Evolutionary conservation across 2,888 invertebrate genomes (phyloP), one percentile per base, ranked within the genome.

Genomic region (Amaurobius ferox): DNA sequence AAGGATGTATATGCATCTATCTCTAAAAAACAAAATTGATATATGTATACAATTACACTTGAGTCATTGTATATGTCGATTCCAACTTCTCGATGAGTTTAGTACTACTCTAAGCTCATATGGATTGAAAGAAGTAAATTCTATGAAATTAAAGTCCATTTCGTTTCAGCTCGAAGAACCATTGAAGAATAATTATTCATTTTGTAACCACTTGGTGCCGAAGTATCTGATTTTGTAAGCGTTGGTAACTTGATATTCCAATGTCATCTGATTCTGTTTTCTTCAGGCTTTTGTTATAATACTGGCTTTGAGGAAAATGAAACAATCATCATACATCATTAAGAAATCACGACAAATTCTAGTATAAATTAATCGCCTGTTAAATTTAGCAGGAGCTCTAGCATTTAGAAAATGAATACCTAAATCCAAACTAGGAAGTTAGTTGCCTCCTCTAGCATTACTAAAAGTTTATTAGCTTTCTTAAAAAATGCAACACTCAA

Each of bases 351-450:
- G 55, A 80, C 30, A 80, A 78, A 87, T 80, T 87, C 81, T 87
- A 80, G 87, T 72, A 81, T 87, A 81, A 87, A 81, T 87, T 87
- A 44, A 70, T 79, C 72, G 77, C 87, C 87, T 87, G 87, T 87
- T 87, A 87, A 81, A 87, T 78, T 68, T 87, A 87, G 80, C 87
- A 87, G 87, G 80, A 87, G 73, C 77, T 87, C 40, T 86, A 86
- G 86, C 61, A 39, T 87, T 76, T 81, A 86, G 86, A 78, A 76
- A 76, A 67, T 86, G 71, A 78, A 39, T 80, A 81, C 80, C 87
- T 81, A 71, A 80, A 80, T 80, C 81, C 80, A 78, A 87, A 55
- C 68, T 87, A 87, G 87, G 44, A 72, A 35, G 29, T 72, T 87
- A 87, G 87, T 62, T 73, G 78, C 81, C 80, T 77, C 80, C 80